A percentile compares a stretch with the other conserved stretches of the same genome.
Evolutionary conservation across 2,113 vertebrate genomes (phyloP).

Genomic region (Cavia porcellus): DNA sequence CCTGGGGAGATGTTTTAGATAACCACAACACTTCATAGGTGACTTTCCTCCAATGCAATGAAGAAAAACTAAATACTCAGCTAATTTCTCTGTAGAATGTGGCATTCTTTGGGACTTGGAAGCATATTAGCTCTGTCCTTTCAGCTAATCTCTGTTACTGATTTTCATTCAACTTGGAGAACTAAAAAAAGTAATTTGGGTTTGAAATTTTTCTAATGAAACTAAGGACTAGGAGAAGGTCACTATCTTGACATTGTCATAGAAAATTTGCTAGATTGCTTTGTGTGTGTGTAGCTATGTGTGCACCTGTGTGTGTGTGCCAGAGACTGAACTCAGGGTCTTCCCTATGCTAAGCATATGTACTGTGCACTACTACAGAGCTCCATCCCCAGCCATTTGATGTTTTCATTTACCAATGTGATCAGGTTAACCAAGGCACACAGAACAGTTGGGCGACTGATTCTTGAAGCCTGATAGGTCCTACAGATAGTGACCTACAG

Average conservation of each 20-base stretch:
- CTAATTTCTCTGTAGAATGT: background rate
- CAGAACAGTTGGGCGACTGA: background rate
- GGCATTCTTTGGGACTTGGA: background rate
- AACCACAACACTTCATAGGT: background rate
- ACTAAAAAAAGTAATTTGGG: background rate
- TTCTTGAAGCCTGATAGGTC: background rate
- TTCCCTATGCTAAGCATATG: background rate
- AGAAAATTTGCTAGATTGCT: background rate
- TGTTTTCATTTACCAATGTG: background rate
- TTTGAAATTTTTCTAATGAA: constrained; percentile 13
- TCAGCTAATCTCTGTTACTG: constrained; percentile 1
- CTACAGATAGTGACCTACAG: background rate
- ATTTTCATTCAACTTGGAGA: background rate
- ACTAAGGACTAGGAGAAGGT: background rate
- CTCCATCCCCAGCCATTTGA: background rate
- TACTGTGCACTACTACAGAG: background rate
- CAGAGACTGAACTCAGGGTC: background rate
- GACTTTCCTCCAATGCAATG: background rate
- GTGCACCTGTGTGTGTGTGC: background rate
- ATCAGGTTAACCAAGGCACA: background rate
- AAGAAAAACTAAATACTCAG: background rate
- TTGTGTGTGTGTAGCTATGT: background rate
- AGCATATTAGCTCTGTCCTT: constrained; percentile 10
- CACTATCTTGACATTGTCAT: background rate
- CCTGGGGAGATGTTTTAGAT: background rate